phyloP scores from a whole-genome alignment of 2,113 vertebrate species.

The Diglossa brunneiventris region DNA sequence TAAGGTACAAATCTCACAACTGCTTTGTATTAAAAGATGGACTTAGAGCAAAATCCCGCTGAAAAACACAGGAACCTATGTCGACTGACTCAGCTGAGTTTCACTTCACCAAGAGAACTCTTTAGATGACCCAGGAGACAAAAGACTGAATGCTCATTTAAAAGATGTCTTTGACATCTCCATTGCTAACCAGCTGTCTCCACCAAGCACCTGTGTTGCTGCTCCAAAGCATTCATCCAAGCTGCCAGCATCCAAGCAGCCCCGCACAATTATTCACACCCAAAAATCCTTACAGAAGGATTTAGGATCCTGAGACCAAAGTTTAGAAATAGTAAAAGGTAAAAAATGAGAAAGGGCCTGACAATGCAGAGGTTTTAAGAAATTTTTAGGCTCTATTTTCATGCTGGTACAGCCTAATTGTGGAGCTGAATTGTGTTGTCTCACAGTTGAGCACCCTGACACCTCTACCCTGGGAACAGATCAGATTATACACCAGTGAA shows the following conservation, averaged over 20 bases:
- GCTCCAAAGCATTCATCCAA: neutral
- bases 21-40: neutral
- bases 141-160: neutral
- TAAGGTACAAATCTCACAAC: neutral
- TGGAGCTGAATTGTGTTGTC: neutral
- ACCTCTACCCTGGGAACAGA: neutral
- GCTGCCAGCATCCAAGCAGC: neutral
- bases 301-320: neutral
- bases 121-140: neutral
- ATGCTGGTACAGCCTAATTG: neutral
- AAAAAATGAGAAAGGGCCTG: neutral
- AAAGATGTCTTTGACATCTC: neutral
- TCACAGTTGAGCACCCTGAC: neutral
- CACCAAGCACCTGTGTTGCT: neutral
- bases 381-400: neutral
- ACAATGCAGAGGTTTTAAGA: neutral
- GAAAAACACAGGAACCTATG: slow-evolving; percentile 1
- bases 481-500: fast-evolving
- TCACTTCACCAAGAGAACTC: neutral
- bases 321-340: neutral
- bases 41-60: slow-evolving; percentile 10
- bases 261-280: neutral
- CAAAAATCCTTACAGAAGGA: neutral
- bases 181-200: neutral
- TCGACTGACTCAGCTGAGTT: neutral